A percentile compares a stretch with the other conserved stretches of the same genome.
phyloP scores from a whole-genome alignment of 2,888 invertebrate genomes.

The Leucania comma region DNA sequence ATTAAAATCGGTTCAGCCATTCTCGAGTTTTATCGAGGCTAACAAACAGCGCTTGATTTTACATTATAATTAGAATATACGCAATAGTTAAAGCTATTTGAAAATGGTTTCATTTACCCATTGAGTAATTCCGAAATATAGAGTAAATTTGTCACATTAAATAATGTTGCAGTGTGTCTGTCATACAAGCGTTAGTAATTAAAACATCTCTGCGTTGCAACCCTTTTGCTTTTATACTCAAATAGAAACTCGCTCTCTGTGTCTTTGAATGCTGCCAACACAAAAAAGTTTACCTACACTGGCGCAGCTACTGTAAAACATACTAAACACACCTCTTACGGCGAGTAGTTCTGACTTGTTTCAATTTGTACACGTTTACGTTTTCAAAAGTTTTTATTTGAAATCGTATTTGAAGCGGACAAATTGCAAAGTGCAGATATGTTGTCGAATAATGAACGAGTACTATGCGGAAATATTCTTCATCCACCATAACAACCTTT shows the following conservation, averaged over 20 bases:
- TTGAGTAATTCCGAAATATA: not conserved
- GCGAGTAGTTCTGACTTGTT: not conserved
- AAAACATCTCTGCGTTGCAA: slow-evolving; percentile 14
- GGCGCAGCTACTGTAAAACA: slow-evolving; percentile 11
- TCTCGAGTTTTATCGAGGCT: too few relatives aligned
- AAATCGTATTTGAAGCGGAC: not conserved
- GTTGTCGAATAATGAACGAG: not conserved
- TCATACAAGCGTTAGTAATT: slow-evolving; percentile 10
- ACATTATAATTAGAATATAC: too few relatives aligned
- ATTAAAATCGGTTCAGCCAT: too few relatives aligned
- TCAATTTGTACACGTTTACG: not conserved
- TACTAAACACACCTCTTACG: slow-evolving; percentile 12
- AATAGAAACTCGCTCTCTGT: not conserved
- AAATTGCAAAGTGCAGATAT: not conserved
- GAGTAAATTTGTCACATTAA: not conserved
- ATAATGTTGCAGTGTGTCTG: slow-evolving; percentile 3
- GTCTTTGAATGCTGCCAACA: slow-evolving; percentile 10
- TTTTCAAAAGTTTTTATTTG: slow-evolving; percentile 7
- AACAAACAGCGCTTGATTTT: too few relatives aligned
- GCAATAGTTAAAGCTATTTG: not conserved
- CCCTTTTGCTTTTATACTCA: slow-evolving; percentile 23
- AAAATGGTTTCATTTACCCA: not conserved
- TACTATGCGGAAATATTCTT: too few relatives aligned
- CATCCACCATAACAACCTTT: not conserved
- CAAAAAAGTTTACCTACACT: slow-evolving; percentile 22